Percentiles rank a stretch among this genome's conserved stretches.
These are phyloP conservation scores for Camponotus vicinus DNA, from an alignment of 1,140 invertebrate genomes.

Conservation along the genomic window DNA sequence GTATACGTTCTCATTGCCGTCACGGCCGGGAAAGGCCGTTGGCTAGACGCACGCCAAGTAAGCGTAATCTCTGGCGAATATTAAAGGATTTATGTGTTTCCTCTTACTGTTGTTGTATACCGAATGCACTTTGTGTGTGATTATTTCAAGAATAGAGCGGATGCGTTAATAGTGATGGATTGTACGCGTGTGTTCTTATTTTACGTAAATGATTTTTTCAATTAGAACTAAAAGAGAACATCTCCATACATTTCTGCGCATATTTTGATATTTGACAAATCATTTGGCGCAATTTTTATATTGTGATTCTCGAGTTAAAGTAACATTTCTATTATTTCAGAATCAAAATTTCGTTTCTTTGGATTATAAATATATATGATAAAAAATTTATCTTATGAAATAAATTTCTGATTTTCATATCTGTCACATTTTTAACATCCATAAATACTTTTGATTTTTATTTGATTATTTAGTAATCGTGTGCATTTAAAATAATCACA, in stretches of 20 bases:
- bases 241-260: background rate
- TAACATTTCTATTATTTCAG: background rate
- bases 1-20: slow-evolving; percentile 66
- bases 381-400: background rate
- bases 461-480: too few species aligned
- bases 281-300: background rate
- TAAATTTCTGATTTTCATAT: background rate
- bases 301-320: background rate
- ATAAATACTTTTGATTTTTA: background rate
- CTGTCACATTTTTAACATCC: background rate
- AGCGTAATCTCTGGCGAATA: slow-evolving; percentile 47
- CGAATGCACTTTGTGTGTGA: slow-evolving; percentile 54
- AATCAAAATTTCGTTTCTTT: background rate
- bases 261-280: background rate
- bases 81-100: slow-evolving; percentile 50
- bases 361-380: background rate
- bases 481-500: background rate
- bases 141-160: slow-evolving; percentile 45
- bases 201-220: slow-evolving; percentile 23
- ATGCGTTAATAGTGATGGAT: slow-evolving; percentile 52
- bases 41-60: slow-evolving; percentile 38
- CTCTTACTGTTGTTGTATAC: slow-evolving; percentile 40
- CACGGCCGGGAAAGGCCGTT: slow-evolving; percentile 59
- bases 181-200: background rate
- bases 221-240: background rate